A percentile compares a stretch with the other conserved stretches of the same genome.
Evolutionary conservation across 2,888 invertebrate species (phyloP).

Genomic region (Oligia fasciuncula): DNA sequence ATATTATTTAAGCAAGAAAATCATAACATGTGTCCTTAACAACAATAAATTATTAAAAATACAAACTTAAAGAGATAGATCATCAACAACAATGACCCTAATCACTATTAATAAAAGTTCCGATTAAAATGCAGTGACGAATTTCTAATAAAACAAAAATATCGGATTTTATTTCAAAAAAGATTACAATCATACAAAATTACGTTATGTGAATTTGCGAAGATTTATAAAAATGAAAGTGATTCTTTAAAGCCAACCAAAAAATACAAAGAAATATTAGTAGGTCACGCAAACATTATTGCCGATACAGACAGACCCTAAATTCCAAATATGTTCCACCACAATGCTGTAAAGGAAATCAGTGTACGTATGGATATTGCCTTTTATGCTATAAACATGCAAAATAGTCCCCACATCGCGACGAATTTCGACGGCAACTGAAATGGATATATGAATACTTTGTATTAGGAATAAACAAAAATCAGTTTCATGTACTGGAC

Average conservation of each 20-base stretch:
- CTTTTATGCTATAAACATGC: slow-evolving; percentile 37
- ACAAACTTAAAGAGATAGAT: background rate
- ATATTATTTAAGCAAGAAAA: background rate
- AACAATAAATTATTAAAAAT: background rate
- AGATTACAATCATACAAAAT: background rate
- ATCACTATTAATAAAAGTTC: background rate
- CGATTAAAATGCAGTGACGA: slow-evolving; percentile 20
- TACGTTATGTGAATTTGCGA: background rate
- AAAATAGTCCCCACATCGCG: slow-evolving; percentile 22
- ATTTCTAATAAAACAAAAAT: slow-evolving; percentile 3
- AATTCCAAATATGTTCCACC: slow-evolving; percentile 22
- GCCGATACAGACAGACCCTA: background rate
- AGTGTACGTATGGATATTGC: slow-evolving; percentile 10
- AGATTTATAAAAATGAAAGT: no score
- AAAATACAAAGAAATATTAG: background rate
- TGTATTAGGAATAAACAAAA: background rate
- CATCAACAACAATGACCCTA: background rate
- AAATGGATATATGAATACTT: slow-evolving; percentile 8
- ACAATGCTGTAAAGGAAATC: slow-evolving; percentile 1
- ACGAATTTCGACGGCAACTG: background rate
- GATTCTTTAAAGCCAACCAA: background rate
- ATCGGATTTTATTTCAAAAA: background rate
- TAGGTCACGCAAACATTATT: background rate
- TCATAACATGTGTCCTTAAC: background rate
- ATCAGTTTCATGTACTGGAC: background rate